Evolutionary conservation across 1,140 invertebrate genomes (phyloP).

Genomic region (Aethina tumida): DNA sequence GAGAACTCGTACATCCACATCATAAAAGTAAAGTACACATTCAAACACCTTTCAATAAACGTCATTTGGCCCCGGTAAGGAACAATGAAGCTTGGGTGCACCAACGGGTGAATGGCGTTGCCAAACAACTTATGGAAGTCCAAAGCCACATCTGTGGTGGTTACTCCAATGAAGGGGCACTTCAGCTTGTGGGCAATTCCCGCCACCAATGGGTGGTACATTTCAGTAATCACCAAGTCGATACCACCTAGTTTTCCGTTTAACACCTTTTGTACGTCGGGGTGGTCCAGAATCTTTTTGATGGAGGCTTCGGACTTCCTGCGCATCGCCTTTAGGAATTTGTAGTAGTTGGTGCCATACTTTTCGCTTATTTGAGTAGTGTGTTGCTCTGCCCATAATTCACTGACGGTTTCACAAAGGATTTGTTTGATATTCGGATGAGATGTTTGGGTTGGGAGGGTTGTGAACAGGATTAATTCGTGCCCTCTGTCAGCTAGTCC

Average conservation of each 20-base stretch:
- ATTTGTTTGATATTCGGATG: constrained; percentile 14
- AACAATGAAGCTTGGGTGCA: too few species aligned
- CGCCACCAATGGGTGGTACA: neutral
- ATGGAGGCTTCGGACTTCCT: neutral
- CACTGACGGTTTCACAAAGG: too few species aligned
- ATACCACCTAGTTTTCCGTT: neutral
- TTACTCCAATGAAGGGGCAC: constrained; percentile 4
- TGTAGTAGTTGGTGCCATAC: too few species aligned
- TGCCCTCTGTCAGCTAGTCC: constrained; percentile 34
- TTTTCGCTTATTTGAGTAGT: too few species aligned
- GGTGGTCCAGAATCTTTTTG: neutral
- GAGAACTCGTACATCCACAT: too few species aligned
- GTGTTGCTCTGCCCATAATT: too few species aligned
- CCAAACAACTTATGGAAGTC: neutral
- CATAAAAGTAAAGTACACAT: neutral
- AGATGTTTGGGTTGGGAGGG: constrained; percentile 25
- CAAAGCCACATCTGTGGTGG: neutral
- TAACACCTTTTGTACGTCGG: neutral
- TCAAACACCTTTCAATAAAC: too few species aligned
- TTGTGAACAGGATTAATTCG: constrained; percentile 36
- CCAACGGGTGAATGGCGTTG: constrained; percentile 3
- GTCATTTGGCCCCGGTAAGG: too few species aligned
- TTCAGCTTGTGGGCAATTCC: neutral
- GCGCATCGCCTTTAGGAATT: too few species aligned
- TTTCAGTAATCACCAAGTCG: constrained; percentile 3